Conservation (phyloP, 2,797 vertebrate genomes). For the Pseudochirops cupreus region DNA sequence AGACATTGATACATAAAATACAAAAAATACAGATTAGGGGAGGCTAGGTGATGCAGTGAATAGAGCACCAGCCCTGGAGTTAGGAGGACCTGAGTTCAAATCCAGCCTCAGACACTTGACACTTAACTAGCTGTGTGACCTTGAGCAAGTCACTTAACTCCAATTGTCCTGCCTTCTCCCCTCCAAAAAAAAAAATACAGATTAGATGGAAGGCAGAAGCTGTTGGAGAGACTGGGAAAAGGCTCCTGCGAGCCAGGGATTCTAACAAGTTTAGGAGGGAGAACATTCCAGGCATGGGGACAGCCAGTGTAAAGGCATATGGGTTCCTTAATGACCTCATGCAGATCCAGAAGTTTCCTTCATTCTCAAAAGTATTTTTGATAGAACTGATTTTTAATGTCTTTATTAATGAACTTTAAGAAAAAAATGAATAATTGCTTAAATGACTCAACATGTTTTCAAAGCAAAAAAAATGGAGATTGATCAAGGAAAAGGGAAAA, state of each 20-base stretch:
- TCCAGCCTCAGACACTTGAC: too few relatives aligned
- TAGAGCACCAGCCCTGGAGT: too few relatives aligned
- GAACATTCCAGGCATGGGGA: neutral
- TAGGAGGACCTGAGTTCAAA: too few relatives aligned
- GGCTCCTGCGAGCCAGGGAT: neutral
- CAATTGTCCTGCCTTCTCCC: too few relatives aligned
- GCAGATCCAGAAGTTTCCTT: slow-evolving; percentile 79
- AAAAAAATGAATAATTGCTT: slow-evolving; percentile 74
- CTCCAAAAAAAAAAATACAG: neutral
- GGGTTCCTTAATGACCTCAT: slow-evolving; percentile 51
- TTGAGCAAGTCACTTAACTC: too few relatives aligned
- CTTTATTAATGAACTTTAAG: slow-evolving; percentile 79
- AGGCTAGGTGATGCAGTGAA: too few relatives aligned
- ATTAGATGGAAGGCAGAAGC: neutral
- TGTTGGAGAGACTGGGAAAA: neutral
- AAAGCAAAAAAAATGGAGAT: slow-evolving; percentile 59
- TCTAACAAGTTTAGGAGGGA: neutral
- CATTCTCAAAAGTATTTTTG: slow-evolving; percentile 59
- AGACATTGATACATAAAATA: neutral
- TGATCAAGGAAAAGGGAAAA: slow-evolving; percentile 37
- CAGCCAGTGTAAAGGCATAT: neutral
- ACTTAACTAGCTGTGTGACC: too few relatives aligned
- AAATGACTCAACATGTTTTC: slow-evolving; percentile 71
- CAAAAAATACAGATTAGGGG: neutral
- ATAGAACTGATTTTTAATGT: slow-evolving; percentile 70